Conservation (phyloP, 1,140 invertebrate genomes). For the Drosophila nigromelanica region DNA sequence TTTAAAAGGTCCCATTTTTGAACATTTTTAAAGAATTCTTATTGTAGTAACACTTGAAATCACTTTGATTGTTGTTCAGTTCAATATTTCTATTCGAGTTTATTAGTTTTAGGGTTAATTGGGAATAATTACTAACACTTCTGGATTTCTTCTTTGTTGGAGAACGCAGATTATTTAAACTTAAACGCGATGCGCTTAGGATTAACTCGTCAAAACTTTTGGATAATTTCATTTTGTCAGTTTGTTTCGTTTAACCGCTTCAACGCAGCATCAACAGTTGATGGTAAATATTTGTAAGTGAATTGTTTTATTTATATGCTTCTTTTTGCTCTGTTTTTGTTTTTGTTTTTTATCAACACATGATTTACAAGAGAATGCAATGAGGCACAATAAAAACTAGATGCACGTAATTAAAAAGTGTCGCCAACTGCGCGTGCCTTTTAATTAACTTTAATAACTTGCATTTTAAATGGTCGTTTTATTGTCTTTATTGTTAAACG, state of each 20-base stretch:
- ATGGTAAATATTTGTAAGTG: conserved; percentile 30
- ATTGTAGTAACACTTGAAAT: no score
- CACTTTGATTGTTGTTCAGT: conserved; percentile 1
- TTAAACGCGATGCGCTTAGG: conserved; percentile 77
- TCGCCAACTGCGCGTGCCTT: conserved; percentile 23
- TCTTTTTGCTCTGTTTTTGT: not conserved
- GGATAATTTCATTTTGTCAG: conserved; percentile 77
- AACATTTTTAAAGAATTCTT: no score
- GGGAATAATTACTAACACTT: conserved; percentile 72
- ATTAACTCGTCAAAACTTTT: conserved; percentile 83
- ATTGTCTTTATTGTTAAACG: conserved; percentile 2
- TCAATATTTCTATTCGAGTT: not conserved
- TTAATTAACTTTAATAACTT: conserved; percentile 46
- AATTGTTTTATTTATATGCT: conserved; percentile 27
- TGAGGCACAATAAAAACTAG: conserved; percentile 19
- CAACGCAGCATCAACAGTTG: not conserved
- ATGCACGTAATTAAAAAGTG: conserved; percentile 25
- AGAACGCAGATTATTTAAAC: conserved; percentile 76
- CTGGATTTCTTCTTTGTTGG: conserved; percentile 75
- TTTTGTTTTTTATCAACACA: conserved; percentile 14
- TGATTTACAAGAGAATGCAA: conserved; percentile 30
- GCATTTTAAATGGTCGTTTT: conserved; percentile 34
- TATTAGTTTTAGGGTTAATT: not conserved
- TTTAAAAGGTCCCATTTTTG: no score
- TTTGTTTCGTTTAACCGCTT: not conserved